Percentiles rank a stretch among this genome's conserved stretches.
Conservation (phyloP, 2,797 vertebrate genomes). For the Lutjanus argentimaculatus region DNA sequence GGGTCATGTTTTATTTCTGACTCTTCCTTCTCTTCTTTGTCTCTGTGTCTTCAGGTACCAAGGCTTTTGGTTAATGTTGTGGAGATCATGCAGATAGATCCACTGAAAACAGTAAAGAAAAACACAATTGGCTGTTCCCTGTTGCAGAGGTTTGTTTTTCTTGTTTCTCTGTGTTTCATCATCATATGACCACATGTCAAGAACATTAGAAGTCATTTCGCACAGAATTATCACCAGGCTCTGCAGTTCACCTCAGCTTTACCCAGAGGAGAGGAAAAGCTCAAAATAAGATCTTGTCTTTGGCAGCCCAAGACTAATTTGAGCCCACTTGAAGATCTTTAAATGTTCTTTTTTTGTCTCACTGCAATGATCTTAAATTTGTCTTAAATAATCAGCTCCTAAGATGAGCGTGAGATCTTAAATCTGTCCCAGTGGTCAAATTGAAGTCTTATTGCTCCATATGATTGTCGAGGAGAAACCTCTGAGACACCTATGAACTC, state of each 20-base stretch:
- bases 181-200: not conserved
- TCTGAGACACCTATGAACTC: too few species aligned
- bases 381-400: too few species aligned
- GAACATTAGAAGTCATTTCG: not conserved
- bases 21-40: not conserved
- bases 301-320: too few species aligned
- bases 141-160: conserved; percentile 84
- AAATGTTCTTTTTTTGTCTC: too few species aligned
- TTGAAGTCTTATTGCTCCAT: too few species aligned
- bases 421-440: too few species aligned
- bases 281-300: too few species aligned
- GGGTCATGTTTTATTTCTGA: not conserved
- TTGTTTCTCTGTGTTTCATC: not conserved
- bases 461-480: too few species aligned
- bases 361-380: too few species aligned
- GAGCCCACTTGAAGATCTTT: too few species aligned
- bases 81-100: conserved; percentile 86
- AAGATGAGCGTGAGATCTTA: too few species aligned
- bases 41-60: conserved; percentile 86
- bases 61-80: conserved; percentile 91
- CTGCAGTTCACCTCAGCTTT: not conserved
- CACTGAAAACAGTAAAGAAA: conserved; percentile 79
- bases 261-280: too few species aligned
- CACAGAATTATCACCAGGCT: not conserved
- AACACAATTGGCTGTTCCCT: conserved; percentile 82